Conservation (phyloP, 2,797 vertebrate genomes). For the Sebastes dallii region DNA sequence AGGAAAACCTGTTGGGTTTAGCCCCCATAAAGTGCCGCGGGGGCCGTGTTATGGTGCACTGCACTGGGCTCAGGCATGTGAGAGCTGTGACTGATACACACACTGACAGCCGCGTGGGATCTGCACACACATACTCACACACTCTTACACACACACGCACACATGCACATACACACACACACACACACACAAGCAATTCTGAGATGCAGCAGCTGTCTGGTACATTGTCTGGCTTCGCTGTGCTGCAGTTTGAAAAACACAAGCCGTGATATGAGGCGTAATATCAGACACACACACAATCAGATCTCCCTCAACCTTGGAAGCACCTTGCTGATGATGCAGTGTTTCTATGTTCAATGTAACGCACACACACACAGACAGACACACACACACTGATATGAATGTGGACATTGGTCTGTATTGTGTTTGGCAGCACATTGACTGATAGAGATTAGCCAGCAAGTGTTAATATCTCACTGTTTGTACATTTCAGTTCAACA, state of each 20-base stretch:
- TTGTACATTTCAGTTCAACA: neutral
- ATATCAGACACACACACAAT: neutral
- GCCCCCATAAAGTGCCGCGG: slow-evolving; percentile 22
- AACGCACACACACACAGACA: neutral
- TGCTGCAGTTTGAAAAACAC: neutral
- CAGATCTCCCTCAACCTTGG: neutral
- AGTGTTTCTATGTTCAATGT: neutral
- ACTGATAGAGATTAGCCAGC: slow-evolving; percentile 35
- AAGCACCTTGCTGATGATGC: slow-evolving; percentile 20
- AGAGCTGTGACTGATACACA: slow-evolving; percentile 12
- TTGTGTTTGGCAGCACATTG: neutral
- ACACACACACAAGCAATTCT: neutral
- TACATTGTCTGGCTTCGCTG: neutral
- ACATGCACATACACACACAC: neutral
- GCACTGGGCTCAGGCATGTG: slow-evolving; percentile 3
- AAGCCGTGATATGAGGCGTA: neutral
- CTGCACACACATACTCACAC: neutral
- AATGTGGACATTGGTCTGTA: slow-evolving; percentile 51
- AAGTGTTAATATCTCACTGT: slow-evolving; percentile 31
- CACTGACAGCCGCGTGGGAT: neutral
- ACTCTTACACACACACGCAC: neutral
- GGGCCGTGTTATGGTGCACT: slow-evolving; percentile 9
- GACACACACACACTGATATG: slow-evolving; percentile 16
- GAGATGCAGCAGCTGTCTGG: neutral
- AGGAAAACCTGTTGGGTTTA: slow-evolving; percentile 26